Evolutionary conservation across 2,113 vertebrate species (phyloP).

Genomic region (Stomatorhinus ivindoensis): DNA sequence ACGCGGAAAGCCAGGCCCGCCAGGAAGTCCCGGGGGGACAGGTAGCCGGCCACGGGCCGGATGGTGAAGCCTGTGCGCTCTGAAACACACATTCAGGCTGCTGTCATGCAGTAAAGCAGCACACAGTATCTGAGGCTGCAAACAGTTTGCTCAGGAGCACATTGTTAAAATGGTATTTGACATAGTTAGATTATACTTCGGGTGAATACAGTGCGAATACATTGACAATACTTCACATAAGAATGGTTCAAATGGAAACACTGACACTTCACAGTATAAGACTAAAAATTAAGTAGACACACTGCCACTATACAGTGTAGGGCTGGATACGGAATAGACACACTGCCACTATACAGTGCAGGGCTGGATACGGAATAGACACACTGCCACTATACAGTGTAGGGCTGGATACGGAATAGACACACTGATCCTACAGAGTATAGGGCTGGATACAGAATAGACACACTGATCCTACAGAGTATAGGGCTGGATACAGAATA

Average conservation of each 20-base stretch:
- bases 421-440: not conserved
- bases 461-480: not conserved
- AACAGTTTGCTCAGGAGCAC: not conserved
- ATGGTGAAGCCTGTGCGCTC: constrained; percentile 91
- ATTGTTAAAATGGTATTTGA: not conserved
- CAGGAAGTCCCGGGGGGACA: constrained; percentile 92
- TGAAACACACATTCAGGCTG: constrained; percentile 45
- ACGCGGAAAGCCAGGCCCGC: constrained; percentile 94
- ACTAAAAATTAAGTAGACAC: not conserved
- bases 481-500: not conserved
- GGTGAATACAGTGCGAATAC: not conserved
- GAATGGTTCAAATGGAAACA: not conserved
- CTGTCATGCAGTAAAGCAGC: not conserved
- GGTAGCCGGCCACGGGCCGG: constrained; percentile 88
- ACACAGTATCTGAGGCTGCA: not conserved
- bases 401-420: not conserved
- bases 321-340: not conserved
- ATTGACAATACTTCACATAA: not conserved
- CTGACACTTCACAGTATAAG: not conserved
- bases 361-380: not conserved
- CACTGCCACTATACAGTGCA: not conserved
- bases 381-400: not conserved
- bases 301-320: not conserved
- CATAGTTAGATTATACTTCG: not conserved
- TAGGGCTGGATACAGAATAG: not conserved